Base-by-base conservation (phyloP, 2,888 invertebrate genomes). In the Brachyopa scutellaris region DNA sequence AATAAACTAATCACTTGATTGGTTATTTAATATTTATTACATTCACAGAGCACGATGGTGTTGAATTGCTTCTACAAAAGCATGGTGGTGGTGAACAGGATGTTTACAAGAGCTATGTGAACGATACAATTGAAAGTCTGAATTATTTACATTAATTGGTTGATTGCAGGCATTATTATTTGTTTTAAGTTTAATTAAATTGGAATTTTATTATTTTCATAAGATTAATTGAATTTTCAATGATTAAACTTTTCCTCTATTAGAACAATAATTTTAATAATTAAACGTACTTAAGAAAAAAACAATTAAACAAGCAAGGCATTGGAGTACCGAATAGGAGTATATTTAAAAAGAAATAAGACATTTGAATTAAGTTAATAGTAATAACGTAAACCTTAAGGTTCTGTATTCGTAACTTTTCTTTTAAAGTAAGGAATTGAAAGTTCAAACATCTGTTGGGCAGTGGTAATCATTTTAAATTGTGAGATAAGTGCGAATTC, bases 111-210 rank as follows among this genome's bases (percentile, higher is more conserved):
- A n/a, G n/a, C n/a, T 9, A 15, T 2, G 21, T 19, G 0, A 42
- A 59, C 21, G 23, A 13, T 38, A 55, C 13, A 13, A 42, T 42
- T 42, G 17, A 19, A 42, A 59, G 59, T 26, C 59, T 59, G 59
- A 59, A 42, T 59, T 59, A 59, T 59, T 21, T 38, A 55, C 45
- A 21, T 21, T n/a, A n/a, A n/a, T n/a, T n/a, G n/a, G n/a, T n/a
- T n/a, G n/a, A n/a, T n/a, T n/a, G n/a, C n/a, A n/a, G n/a, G n/a
- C n/a, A n/a, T n/a, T n/a, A n/a, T n/a, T n/a, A n/a, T n/a, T n/a
- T n/a, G n/a, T 45, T 45, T 4, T 45, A 23, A 42, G 8, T 42
- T 19, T 5, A 11, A 40, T 7, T 47, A 17, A n/a, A n/a, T n/a
- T 33, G 21, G 13, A 9, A 9, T 61, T 33, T 21, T 6, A 21